phyloP scores from a whole-genome alignment of 2,888 invertebrate species.

The Nomada goodeniana region DNA sequence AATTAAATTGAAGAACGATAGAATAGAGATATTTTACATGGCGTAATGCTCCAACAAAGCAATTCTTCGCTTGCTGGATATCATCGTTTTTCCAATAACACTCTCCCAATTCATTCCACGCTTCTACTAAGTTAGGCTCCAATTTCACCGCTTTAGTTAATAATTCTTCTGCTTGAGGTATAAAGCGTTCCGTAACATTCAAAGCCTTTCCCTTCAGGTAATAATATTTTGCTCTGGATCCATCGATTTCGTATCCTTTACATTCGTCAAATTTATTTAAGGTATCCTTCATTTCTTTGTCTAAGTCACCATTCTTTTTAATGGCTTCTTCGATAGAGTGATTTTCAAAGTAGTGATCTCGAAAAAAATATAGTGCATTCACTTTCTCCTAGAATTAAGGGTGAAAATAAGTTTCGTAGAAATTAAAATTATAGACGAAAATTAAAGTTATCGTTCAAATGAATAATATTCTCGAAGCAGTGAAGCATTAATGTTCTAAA shows the following conservation, averaged over 20 bases:
- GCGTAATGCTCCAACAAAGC: constrained; percentile 91
- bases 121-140: constrained; percentile 91
- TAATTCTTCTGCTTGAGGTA: constrained; percentile 89
- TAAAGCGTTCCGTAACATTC: constrained; percentile 89
- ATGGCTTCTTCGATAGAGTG: constrained; percentile 89
- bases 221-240: constrained; percentile 87
- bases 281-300: constrained; percentile 87
- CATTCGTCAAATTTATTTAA: constrained; percentile 88
- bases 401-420: constrained; percentile 27
- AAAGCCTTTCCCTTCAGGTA: constrained; percentile 91
- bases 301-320: constrained; percentile 88
- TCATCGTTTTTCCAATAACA: constrained; percentile 95
- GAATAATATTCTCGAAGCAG: no score
- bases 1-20: not conserved
- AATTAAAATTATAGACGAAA: not conserved
- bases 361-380: constrained; percentile 88
- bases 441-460: not conserved
- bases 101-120: constrained; percentile 96
- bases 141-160: constrained; percentile 94
- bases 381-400: constrained; percentile 87
- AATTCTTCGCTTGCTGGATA: constrained; percentile 91
- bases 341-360: constrained; percentile 92
- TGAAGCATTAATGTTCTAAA: not conserved
- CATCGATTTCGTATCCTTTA: constrained; percentile 86
- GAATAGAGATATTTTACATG: constrained; percentile 85